Percentiles rank a stretch among this genome's conserved stretches.
phyloP scores from a whole-genome alignment of 2,888 invertebrate genomes.

The Drosophila kambysellisi region DNA sequence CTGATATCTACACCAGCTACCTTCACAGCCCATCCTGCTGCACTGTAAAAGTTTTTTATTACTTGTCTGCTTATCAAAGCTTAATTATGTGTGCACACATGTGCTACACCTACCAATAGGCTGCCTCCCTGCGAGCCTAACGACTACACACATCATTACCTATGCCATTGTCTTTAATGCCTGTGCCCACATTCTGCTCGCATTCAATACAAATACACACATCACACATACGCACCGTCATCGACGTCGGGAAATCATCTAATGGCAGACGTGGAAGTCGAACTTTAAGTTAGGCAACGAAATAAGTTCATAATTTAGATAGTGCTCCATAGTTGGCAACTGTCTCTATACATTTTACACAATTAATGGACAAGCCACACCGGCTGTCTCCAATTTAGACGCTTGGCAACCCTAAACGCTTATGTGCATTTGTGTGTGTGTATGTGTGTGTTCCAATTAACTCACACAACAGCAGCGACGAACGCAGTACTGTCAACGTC shows the following conservation, averaged over 20 bases:
- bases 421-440: constrained; percentile 4
- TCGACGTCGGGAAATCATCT: constrained; percentile 3
- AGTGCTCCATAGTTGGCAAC: constrained; percentile 44
- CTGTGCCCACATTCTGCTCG: constrained; percentile 18
- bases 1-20: constrained; percentile 17
- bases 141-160: constrained; percentile 57
- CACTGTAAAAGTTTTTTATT: constrained; percentile 57
- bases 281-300: constrained; percentile 53
- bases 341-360: constrained; percentile 61
- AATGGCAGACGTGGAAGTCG: constrained; percentile 15
- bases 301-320: constrained; percentile 63
- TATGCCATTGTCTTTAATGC: constrained; percentile 62
- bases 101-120: constrained; percentile 37
- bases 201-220: constrained; percentile 24
- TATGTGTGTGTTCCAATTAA: constrained; percentile 70
- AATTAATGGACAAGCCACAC: constrained; percentile 49
- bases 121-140: constrained; percentile 36
- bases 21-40: not conserved
- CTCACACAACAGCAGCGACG: constrained; percentile 48
- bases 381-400: constrained; percentile 54
- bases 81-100: constrained; percentile 71
- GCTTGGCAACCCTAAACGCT: constrained; percentile 63
- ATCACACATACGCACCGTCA: constrained; percentile 54
- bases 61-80: constrained; percentile 79
- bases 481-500: constrained; percentile 64